A percentile compares a stretch with the other conserved stretches of the same genome.
These are phyloP conservation scores for Ornithoptera alexandrae DNA, from an alignment of 2,888 invertebrate species.

Conservation along the genomic window DNA sequence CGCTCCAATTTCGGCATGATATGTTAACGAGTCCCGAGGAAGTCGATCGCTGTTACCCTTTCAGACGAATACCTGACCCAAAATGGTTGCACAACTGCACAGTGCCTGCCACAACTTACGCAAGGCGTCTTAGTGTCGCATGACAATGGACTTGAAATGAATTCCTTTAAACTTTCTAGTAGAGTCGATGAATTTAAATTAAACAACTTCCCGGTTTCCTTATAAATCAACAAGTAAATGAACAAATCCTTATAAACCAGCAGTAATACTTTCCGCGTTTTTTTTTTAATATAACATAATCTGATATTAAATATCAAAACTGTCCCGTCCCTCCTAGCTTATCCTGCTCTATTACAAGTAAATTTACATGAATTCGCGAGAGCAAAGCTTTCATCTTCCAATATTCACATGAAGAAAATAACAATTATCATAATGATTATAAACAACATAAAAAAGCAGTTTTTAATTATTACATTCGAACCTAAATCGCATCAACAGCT, in stretches of 20 bases:
- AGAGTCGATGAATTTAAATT: slow-evolving; percentile 20
- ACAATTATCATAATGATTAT: too few relatives aligned
- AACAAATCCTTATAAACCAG: neutral
- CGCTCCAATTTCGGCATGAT: slow-evolving; percentile 11
- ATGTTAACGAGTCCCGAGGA: slow-evolving; percentile 39
- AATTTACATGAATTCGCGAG: too few relatives aligned
- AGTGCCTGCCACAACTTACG: slow-evolving; percentile 46
- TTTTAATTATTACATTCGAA: too few relatives aligned
- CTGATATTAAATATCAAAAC: too few relatives aligned
- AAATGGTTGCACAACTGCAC: slow-evolving; percentile 56
- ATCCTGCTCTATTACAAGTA: too few relatives aligned
- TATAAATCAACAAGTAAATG: slow-evolving; percentile 6
- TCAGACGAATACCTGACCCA: slow-evolving; percentile 56
- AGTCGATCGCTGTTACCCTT: slow-evolving; percentile 51
- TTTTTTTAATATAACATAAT: neutral
- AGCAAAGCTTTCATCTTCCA: too few relatives aligned
- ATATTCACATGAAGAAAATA: too few relatives aligned
- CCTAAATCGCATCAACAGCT: too few relatives aligned
- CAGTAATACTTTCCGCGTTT: neutral
- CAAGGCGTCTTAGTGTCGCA: slow-evolving; percentile 55
- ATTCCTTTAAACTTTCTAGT: slow-evolving; percentile 44
- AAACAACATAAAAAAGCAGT: too few relatives aligned
- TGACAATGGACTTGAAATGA: slow-evolving; percentile 72
- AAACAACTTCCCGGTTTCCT: slow-evolving; percentile 21
- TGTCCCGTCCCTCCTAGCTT: too few relatives aligned